Conservation (phyloP, 1,140 invertebrate genomes). For the Sipha flava region DNA sequence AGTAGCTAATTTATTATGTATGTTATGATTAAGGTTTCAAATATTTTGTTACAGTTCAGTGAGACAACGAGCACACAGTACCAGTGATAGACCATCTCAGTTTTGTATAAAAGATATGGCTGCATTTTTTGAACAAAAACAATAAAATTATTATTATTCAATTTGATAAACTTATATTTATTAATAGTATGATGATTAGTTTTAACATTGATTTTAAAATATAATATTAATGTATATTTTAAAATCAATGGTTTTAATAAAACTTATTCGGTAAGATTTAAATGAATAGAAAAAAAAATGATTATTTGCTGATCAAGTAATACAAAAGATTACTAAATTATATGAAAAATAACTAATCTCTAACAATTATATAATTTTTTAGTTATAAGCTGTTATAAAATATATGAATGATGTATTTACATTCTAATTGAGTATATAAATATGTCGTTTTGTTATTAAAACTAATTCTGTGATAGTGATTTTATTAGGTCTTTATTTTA, state of each 20-base stretch:
- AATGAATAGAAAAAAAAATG: not conserved
- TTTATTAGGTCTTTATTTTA: not conserved
- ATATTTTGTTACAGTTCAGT: constrained; percentile 32
- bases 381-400: constrained; percentile 1
- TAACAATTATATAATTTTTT: not conserved
- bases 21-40: not conserved
- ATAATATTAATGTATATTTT: too few species aligned
- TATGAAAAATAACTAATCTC: not conserved
- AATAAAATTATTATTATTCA: constrained; percentile 34
- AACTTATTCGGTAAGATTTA: not conserved
- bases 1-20: not conserved
- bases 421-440: not conserved
- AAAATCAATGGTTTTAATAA: too few species aligned
- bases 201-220: too few species aligned
- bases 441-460: not conserved
- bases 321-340: not conserved
- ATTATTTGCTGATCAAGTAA: not conserved
- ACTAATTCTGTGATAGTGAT: constrained; percentile 22
- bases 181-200: too few species aligned
- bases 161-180: too few species aligned
- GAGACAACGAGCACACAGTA: constrained; percentile 35
- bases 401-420: not conserved
- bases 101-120: constrained; percentile 68
- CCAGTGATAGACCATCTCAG: constrained; percentile 48
- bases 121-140: constrained; percentile 58